Percentiles rank a stretch among this genome's conserved stretches.
phyloP scores from a whole-genome alignment of 1,140 invertebrate species.

The Neomicropteryx cornuta region DNA sequence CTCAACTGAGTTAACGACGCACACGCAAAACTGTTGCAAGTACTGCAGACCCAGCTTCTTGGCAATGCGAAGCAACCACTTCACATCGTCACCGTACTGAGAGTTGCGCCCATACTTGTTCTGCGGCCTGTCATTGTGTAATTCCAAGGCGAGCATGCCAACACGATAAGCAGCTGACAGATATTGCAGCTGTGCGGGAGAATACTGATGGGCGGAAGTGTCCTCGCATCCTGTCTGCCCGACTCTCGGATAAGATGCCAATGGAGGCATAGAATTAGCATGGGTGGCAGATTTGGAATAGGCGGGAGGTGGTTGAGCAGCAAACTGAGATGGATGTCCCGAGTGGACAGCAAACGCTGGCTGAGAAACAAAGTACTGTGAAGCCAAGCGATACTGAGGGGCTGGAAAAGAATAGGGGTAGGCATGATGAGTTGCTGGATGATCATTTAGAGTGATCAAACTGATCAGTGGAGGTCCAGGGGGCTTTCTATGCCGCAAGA shows the following conservation, averaged over 20 bases:
- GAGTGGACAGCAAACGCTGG: too few relatives aligned
- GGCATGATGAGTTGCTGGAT: conserved; percentile 10
- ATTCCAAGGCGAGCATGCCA: conserved; percentile 92
- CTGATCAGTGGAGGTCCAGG: conserved; percentile 13
- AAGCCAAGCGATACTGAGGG: too few relatives aligned
- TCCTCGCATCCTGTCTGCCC: conserved; percentile 11
- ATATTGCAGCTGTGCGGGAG: conserved; percentile 65
- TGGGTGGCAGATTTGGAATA: too few relatives aligned
- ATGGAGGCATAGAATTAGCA: too few relatives aligned
- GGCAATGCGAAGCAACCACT: conserved; percentile 86
- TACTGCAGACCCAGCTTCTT: conserved; percentile 90
- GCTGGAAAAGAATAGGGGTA: conserved; percentile 18
- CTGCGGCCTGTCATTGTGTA: conserved; percentile 89
- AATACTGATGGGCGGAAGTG: conserved; percentile 40
- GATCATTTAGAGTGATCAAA: conserved; percentile 13
- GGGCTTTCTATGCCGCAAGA: conserved; percentile 64
- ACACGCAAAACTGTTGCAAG: conserved; percentile 91
- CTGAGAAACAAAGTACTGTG: too few relatives aligned
- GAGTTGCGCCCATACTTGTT: conserved; percentile 91
- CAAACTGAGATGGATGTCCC: too few relatives aligned
- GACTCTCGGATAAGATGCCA: conserved; percentile 17
- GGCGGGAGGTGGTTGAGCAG: too few relatives aligned
- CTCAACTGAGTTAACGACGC: conserved; percentile 90
- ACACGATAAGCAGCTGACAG: conserved; percentile 86
- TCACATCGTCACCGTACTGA: conserved; percentile 95